Evolutionary conservation across 2,797 vertebrate genomes (phyloP), one percentile per base, ranked within the genome.

Genomic region (Poecilia gillii): DNA sequence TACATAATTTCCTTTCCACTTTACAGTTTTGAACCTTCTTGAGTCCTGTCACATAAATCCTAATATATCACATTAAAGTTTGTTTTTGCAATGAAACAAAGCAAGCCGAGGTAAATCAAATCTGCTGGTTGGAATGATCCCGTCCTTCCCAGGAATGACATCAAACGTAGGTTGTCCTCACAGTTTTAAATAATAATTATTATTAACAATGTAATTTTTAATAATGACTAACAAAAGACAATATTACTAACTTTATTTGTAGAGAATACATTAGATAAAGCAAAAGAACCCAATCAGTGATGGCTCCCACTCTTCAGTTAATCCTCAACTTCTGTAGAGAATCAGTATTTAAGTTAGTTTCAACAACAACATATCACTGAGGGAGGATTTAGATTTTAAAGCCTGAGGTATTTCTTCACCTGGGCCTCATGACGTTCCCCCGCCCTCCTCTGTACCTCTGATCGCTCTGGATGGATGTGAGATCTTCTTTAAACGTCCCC

Each of bases 401-500:
- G 57, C 59, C 57, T 31, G 11, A 71, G 23, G 20, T 31, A 49
- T 57, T 0, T 28, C 8, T 51, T 77, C 39, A 95, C 93, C 93
- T 91, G 43, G 86, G 78, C 41, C 81, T 90, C 72, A 81, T 68
- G 55, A 80, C 57, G 1, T 87, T 66, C 75, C 82, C 75, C 0
- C 86, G 90, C 76, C 87, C 81, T 39, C 88, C 79, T 79, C 88
- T 93, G 87, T 92, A 95, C 71, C 90, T 92, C 81, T 91, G 93
- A 72, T 95, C 77, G 25, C 93, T 95, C 81, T 87, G 92, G 72
- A 95, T 93, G 76, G 95, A 90, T 11, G 93, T 93, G 0, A 95
- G 90, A 80, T 95, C 94, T 80, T 96, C 94, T 82, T 95, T 95
- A 72, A 90, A 95, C 12, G 84, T 94, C 31, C 95, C 91, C 75